Conservation (phyloP, 2,113 vertebrate genomes). For the Melanerpes formicivorus region DNA sequence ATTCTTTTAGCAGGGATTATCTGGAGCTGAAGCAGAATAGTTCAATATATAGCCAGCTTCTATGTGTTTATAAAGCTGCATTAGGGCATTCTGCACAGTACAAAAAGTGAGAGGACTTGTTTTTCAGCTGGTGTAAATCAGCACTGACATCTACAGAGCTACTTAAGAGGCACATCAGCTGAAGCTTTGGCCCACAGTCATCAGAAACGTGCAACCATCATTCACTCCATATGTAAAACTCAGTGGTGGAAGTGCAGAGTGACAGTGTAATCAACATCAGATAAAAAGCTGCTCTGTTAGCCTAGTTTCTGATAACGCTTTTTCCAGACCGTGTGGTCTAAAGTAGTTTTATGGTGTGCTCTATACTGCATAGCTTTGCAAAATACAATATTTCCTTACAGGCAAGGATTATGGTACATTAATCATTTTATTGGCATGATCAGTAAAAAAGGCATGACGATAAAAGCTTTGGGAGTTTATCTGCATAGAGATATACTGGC, state of each 20-base stretch:
- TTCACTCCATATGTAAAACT: background rate
- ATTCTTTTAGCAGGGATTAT: conserved; percentile 20
- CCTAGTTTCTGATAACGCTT: background rate
- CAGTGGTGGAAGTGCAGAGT: background rate
- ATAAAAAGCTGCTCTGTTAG: background rate
- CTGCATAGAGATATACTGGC: conserved; percentile 38
- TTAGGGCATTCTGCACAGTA: background rate
- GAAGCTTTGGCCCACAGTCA: conserved; percentile 23
- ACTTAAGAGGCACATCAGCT: conserved; percentile 17
- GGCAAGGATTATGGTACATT: conserved; percentile 20
- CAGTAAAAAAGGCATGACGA: conserved; percentile 37
- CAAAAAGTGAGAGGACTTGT: background rate
- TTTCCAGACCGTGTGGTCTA: conserved; percentile 13
- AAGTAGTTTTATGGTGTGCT: conserved; percentile 55
- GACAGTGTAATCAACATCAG: background rate
- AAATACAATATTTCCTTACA: background rate
- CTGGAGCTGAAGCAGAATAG: conserved; percentile 19
- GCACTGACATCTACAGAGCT: conserved; percentile 2
- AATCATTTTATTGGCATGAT: conserved; percentile 37
- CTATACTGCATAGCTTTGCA: conserved; percentile 29
- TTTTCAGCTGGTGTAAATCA: conserved; percentile 60
- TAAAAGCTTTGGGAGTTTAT: conserved; percentile 56
- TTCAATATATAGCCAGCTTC: background rate
- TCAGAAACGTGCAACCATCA: background rate
- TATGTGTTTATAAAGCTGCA: conserved; percentile 39